Percentiles rank a stretch among this genome's conserved stretches.
phyloP scores from a whole-genome alignment of 2,113 vertebrate genomes.

The Oreochromis tanganicae region DNA sequence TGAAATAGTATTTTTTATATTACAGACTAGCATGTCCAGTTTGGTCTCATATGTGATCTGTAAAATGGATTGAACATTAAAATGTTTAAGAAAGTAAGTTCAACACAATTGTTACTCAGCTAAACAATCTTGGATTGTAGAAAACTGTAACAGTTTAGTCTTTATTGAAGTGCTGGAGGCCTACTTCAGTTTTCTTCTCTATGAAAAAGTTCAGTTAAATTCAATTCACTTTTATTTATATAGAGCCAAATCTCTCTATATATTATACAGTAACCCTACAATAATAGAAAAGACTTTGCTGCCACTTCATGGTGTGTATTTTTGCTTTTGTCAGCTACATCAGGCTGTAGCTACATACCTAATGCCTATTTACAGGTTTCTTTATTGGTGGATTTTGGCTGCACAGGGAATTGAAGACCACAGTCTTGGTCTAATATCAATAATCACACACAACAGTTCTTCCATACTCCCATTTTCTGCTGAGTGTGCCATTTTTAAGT shows the following conservation, averaged over 20 bases:
- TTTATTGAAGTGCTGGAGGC: not conserved
- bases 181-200: not conserved
- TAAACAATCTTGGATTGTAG: not conserved
- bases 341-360: not conserved
- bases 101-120: not conserved
- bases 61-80: not conserved
- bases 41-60: not conserved
- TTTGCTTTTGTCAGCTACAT: not conserved
- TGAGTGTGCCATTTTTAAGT: not conserved
- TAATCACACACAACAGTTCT: not conserved
- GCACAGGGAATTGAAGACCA: not conserved
- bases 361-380: not conserved
- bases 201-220: not conserved
- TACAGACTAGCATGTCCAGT: not conserved
- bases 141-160: not conserved
- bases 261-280: not conserved
- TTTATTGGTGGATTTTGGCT: not conserved
- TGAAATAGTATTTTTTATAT: not conserved
- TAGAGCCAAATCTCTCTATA: not conserved
- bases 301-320: not conserved
- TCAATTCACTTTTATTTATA: not conserved
- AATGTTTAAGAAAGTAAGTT: not conserved
- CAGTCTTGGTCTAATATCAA: not conserved
- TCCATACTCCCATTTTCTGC: not conserved
- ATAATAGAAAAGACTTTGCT: not conserved